Evolutionary conservation across 2,888 invertebrate species (phyloP).

Genomic region (Hyalella azteca): DNA sequence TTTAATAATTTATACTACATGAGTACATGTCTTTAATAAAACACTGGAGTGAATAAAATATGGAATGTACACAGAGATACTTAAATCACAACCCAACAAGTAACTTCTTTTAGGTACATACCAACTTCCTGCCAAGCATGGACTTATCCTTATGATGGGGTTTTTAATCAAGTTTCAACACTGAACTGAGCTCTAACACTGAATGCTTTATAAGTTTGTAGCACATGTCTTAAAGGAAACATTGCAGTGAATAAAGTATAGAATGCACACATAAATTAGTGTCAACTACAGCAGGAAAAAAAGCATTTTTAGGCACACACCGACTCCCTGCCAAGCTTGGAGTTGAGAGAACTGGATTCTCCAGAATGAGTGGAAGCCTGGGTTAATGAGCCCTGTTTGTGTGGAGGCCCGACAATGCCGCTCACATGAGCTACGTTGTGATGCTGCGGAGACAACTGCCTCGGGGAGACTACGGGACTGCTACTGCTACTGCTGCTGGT

Average conservation of each 20-base stretch:
- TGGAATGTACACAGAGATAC: no score
- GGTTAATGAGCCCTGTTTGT: background rate
- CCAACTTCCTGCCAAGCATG: no score
- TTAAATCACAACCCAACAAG: no score
- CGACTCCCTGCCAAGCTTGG: constrained; percentile 81
- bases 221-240: no score
- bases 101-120: no score
- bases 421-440: background rate
- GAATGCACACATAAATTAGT: background rate
- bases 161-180: background rate
- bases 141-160: no score
- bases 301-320: constrained; percentile 67
- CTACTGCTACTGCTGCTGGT: constrained; percentile 47
- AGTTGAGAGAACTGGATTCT: constrained; percentile 83
- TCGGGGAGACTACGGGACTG: constrained; percentile 46
- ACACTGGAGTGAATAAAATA: no score
- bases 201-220: no score
- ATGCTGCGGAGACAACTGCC: background rate
- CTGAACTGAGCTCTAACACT: background rate
- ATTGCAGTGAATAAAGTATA: background rate
- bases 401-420: background rate
- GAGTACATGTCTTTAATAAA: no score
- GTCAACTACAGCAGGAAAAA: no score
- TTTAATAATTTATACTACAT: no score
- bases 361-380: constrained; percentile 67